Evolutionary conservation across 2,888 invertebrate species (phyloP).

Genomic region (Ctena decussata): DNA sequence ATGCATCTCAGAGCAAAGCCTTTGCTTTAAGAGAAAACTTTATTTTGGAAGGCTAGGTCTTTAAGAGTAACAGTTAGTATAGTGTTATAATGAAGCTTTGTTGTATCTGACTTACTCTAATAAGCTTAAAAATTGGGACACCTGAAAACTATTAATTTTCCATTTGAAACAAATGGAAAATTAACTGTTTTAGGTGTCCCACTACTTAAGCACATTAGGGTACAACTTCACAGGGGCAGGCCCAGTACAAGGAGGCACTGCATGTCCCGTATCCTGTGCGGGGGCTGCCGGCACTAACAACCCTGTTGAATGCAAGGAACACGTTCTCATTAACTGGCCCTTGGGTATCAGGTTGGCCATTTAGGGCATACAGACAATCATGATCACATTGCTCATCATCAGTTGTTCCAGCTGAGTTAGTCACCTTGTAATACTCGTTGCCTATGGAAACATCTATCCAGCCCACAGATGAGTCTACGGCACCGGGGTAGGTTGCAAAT

Average conservation of each 20-base stretch:
- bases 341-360: not conserved
- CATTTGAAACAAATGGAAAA: no score
- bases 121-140: no score
- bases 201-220: no score
- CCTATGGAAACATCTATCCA: not conserved
- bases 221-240: not conserved
- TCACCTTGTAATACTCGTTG: not conserved
- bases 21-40: no score
- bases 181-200: no score
- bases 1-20: no score
- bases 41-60: no score
- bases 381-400: not conserved
- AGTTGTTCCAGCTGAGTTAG: not conserved
- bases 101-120: no score
- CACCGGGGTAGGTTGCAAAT: not conserved
- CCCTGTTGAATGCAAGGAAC: not conserved
- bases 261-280: not conserved
- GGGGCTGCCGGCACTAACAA: not conserved
- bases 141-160: no score
- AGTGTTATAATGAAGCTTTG: no score
- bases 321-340: not conserved
- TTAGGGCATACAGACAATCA: not conserved
- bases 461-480: not conserved
- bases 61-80: no score
- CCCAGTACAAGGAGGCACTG: not conserved